These are phyloP conservation scores for Telenomus remus DNA, from an alignment of 1,140 invertebrate genomes.

Conservation along the genomic window DNA sequence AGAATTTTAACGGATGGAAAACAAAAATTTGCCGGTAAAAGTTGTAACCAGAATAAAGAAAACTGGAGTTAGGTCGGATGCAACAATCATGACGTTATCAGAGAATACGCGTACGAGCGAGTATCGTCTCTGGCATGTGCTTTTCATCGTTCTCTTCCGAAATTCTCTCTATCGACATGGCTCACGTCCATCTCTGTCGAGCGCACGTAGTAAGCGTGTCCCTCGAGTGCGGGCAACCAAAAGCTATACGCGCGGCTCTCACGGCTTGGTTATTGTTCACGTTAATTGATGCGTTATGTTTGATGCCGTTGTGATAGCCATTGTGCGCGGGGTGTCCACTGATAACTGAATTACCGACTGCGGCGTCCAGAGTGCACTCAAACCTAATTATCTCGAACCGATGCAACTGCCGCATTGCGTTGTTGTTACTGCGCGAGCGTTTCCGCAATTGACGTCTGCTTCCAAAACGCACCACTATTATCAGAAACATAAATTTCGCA, in stretches of 20 bases:
- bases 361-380: constrained; percentile 75
- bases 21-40: no score
- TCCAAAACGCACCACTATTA: constrained; percentile 27
- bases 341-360: constrained; percentile 77
- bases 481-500: background rate
- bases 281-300: constrained; percentile 78
- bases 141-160: constrained; percentile 54
- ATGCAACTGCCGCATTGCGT: constrained; percentile 75
- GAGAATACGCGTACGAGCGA: constrained; percentile 37
- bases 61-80: background rate
- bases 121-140: constrained; percentile 41
- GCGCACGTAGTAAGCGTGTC: constrained; percentile 35
- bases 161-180: constrained; percentile 53
- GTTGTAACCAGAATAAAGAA: background rate
- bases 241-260: constrained; percentile 50
- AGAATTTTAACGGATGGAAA: no score
- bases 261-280: constrained; percentile 74
- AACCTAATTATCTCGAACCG: constrained; percentile 76
- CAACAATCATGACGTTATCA: constrained; percentile 54
- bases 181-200: constrained; percentile 32
- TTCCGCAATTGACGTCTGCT: constrained; percentile 54
- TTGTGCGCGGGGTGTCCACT: constrained; percentile 75
- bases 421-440: constrained; percentile 61
- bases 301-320: constrained; percentile 76
- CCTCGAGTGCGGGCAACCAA: constrained; percentile 50